Evolutionary conservation across 2,797 vertebrate genomes (phyloP), one percentile per base, ranked within the genome.

Genomic region (Molossus molossus): DNA sequence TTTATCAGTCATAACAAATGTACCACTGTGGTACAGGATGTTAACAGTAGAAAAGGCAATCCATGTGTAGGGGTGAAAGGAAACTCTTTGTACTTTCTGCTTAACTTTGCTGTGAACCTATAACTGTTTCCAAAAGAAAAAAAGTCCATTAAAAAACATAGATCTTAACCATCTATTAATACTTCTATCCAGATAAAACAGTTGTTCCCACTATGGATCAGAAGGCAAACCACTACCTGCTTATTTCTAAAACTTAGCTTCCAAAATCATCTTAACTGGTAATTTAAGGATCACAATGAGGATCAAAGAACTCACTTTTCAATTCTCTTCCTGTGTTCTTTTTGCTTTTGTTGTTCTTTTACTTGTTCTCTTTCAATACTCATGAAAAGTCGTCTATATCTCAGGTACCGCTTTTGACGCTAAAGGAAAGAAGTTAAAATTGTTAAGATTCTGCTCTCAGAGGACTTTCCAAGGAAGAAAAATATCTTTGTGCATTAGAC

Each of bases 331-430:
- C 98, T 98, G 88, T 98, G 99, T 82, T 99, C 99, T 88, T 97
- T 98, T 96, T 99, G 98, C 75, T 97, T 98, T 76, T 98, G 98
- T 90, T 98, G 99, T 45, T 99, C 99, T 97, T 99, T 99, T 70
- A 98, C 99, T 48, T 98, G 99, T 96, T 99, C 98, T 81, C 99
- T 98, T 97, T 99, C 99, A 0, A 98, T 90, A 84, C 97, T 98
- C 99, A 99, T 99, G 98, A 99, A 99, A 70, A 98, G 98, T 37
- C 99, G 99, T 5, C 99, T 98, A 90, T 98, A 98, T 97, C 98
- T 98, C 97, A 99, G 98, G 96, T 99, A 99, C 89, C 99, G 99
- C 53, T 97, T 98, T 98, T 99, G 99, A 45, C 97, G 98, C 99
- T 99, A 97, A 4, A 37, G 94, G 55, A 82, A 18, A 92, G 37